A percentile compares a stretch with the other conserved stretches of the same genome.
Conservation (phyloP, 1,140 invertebrate genomes). For the Uloborus diversus region DNA sequence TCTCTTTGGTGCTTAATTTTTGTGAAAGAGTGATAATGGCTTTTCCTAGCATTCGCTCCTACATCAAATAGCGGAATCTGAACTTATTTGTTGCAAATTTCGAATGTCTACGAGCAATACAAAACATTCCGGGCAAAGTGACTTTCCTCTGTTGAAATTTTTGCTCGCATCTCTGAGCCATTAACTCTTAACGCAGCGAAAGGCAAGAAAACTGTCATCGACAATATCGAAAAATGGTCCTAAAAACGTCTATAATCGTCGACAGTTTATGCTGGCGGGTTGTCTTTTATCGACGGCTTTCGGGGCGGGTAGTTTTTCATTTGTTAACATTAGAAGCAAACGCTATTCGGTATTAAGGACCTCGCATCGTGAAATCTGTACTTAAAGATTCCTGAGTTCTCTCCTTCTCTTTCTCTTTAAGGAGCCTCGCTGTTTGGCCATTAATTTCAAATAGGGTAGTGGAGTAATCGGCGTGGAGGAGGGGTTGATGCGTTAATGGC, state of each 20-base stretch:
- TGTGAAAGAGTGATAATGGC: conserved; percentile 1
- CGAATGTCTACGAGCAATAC: not conserved
- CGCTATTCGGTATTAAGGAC: conserved; percentile 39
- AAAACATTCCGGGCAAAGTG: conserved; percentile 16
- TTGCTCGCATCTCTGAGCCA: conserved; percentile 2
- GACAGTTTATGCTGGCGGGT: conserved; percentile 1
- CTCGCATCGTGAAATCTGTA: conserved; percentile 33
- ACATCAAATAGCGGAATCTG: conserved; percentile 9
- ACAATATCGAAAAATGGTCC: conserved; percentile 38
- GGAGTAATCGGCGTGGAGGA: conserved; percentile 11
- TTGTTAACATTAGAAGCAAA: conserved; percentile 51
- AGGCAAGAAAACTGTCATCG: conserved; percentile 9
- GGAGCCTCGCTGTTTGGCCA: conserved; percentile 16
- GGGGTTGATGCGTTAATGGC: conserved; percentile 41
- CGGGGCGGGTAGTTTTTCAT: conserved; percentile 31
- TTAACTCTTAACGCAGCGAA: conserved; percentile 17
- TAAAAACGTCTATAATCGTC: conserved; percentile 42
- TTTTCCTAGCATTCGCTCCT: conserved; percentile 10
- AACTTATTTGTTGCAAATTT: not conserved
- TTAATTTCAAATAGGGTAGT: conserved; percentile 47
- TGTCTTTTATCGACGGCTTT: not conserved
- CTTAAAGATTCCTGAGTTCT: conserved; percentile 16
- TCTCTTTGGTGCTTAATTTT: not conserved
- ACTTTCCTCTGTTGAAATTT: not conserved
- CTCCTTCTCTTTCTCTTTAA: not conserved